Percentiles rank a stretch among this genome's conserved stretches.
Evolutionary conservation across 2,113 vertebrate genomes (phyloP).

Genomic region (Ia io): DNA sequence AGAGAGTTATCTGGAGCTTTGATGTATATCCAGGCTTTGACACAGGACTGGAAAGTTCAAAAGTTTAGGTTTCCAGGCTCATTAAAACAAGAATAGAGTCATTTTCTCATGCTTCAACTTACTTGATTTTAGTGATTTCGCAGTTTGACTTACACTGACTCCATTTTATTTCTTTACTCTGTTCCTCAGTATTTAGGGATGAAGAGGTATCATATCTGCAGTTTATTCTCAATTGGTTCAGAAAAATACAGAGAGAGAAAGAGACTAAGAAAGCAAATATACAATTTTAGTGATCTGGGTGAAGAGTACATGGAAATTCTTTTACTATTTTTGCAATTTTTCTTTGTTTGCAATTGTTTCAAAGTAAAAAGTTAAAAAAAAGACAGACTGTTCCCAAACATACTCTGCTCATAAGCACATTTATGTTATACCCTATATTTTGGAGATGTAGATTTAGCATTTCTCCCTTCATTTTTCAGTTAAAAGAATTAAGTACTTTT

Average conservation of each 20-base stretch:
- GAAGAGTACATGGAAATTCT: neutral
- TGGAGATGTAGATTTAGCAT: neutral
- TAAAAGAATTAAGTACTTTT: constrained; percentile 5
- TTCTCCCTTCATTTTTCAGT: constrained; percentile 14
- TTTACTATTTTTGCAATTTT: constrained; percentile 23
- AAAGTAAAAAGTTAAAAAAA: neutral
- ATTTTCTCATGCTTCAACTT: neutral
- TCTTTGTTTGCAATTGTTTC: constrained; percentile 3
- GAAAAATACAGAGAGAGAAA: neutral
- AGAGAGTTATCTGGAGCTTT: neutral
- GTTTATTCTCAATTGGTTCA: neutral
- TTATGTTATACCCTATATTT: neutral
- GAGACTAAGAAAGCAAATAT: neutral
- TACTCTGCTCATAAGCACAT: neutral
- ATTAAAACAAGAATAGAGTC: neutral
- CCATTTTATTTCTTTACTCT: neutral
- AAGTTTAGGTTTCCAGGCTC: neutral
- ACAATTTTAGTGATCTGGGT: neutral
- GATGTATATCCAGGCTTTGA: neutral
- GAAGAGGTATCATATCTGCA: neutral
- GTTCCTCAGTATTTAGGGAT: neutral
- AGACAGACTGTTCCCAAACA: neutral
- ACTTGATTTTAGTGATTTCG: neutral
- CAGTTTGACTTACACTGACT: neutral
- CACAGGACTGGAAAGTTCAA: neutral